phyloP scores from a whole-genome alignment of 2,888 invertebrate species.

The Acrocyrtus sp. region DNA sequence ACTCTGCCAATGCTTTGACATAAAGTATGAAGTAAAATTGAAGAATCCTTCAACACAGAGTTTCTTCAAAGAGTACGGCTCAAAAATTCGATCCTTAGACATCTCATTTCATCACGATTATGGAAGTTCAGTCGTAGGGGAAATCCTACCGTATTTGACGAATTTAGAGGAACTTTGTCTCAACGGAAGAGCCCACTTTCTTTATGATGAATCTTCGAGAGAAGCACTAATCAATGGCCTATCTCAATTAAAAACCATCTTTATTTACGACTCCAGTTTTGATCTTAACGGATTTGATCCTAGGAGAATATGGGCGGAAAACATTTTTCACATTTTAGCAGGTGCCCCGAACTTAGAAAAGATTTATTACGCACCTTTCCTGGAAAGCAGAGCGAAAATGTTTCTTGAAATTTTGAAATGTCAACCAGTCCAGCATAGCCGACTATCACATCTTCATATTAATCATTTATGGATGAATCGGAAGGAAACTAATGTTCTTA shows the following conservation, averaged over 20 bases:
- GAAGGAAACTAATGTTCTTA: slow-evolving; percentile 17
- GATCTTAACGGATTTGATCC: slow-evolving; percentile 41
- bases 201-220: slow-evolving; percentile 27
- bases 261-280: slow-evolving; percentile 50
- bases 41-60: slow-evolving; percentile 12
- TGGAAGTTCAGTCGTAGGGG: slow-evolving; percentile 11
- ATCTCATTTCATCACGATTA: slow-evolving; percentile 50
- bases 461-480: slow-evolving; percentile 41
- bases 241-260: slow-evolving; percentile 36
- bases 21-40: slow-evolving; percentile 32
- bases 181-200: slow-evolving; percentile 43
- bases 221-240: slow-evolving; percentile 18
- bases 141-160: slow-evolving; percentile 19
- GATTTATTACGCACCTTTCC: slow-evolving; percentile 43
- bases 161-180: slow-evolving; percentile 45
- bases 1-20: slow-evolving; percentile 32
- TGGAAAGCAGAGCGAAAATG: slow-evolving; percentile 41
- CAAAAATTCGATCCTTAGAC: slow-evolving; percentile 32
- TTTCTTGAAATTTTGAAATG: slow-evolving; percentile 44
- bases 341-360: slow-evolving; percentile 30
- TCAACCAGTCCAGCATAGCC: slow-evolving; percentile 12
- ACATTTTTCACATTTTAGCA: slow-evolving; percentile 40
- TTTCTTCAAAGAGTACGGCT: slow-evolving; percentile 32
- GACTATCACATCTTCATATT: slow-evolving; percentile 41
- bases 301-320: slow-evolving; percentile 44